Conservation (phyloP, 1,140 invertebrate species). For the Galleria mellonella region DNA sequence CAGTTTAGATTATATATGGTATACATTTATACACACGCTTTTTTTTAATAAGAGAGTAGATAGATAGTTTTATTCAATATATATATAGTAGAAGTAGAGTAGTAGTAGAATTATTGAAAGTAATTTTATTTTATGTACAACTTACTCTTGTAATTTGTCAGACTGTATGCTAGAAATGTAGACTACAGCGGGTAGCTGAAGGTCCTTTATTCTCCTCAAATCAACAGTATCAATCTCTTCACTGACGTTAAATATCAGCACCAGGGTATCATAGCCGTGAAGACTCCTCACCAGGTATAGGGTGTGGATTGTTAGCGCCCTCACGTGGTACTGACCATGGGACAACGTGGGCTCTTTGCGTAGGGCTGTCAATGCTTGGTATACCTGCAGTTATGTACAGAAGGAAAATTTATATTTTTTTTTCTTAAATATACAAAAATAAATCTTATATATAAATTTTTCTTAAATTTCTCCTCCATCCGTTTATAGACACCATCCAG, state of each 20-base stretch:
- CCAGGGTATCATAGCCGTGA: constrained; percentile 38
- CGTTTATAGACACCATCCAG: too few relatives aligned
- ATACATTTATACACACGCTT: too few relatives aligned
- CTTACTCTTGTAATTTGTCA: constrained; percentile 38
- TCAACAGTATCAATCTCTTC: constrained; percentile 31
- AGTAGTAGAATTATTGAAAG: too few relatives aligned
- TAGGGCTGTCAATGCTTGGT: constrained; percentile 43
- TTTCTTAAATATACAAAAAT: too few relatives aligned
- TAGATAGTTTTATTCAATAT: too few relatives aligned
- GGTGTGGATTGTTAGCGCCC: constrained; percentile 38
- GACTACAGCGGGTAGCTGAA: constrained; percentile 41
- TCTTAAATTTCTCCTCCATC: too few relatives aligned
- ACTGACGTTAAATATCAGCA: constrained; percentile 58
- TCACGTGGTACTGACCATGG: constrained; percentile 52
- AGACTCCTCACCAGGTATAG: constrained; percentile 43
- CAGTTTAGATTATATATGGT: too few relatives aligned
- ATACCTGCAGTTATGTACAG: constrained; percentile 33
- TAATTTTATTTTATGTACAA: not conserved
- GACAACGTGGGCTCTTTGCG: constrained; percentile 43
- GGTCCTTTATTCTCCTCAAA: constrained; percentile 26
- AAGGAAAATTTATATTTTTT: too few relatives aligned
- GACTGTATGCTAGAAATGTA: constrained; percentile 54
- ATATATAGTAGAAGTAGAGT: too few relatives aligned
- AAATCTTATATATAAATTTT: too few relatives aligned
- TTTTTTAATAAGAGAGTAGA: too few relatives aligned